Conservation (phyloP, 1,140 invertebrate species). For the Drosophila bocqueti region DNA sequence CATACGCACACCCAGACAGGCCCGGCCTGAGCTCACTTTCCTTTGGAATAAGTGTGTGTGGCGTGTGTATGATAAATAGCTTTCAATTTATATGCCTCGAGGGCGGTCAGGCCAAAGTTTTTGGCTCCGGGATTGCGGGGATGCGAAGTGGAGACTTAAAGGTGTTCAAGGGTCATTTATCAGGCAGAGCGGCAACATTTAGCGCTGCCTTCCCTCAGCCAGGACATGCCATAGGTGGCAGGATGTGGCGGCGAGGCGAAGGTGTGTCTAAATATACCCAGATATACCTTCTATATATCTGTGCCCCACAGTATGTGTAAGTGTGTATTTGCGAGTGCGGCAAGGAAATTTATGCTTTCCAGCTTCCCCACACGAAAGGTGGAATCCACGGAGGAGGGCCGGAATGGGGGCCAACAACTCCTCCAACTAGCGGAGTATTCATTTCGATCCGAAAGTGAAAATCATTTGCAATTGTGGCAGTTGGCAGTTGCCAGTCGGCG, state of each 20-base stretch:
- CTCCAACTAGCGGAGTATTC: slow-evolving; percentile 69
- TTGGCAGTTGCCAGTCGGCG: slow-evolving; percentile 46
- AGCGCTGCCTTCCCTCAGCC: slow-evolving; percentile 53
- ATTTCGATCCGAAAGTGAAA: slow-evolving; percentile 83
- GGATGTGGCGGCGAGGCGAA: slow-evolving; percentile 29
- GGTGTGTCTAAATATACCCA: slow-evolving; percentile 52
- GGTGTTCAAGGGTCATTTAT: slow-evolving; percentile 83
- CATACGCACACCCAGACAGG: slow-evolving; percentile 35
- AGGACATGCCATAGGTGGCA: slow-evolving; percentile 44
- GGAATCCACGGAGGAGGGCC: neutral
- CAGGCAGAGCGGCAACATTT: slow-evolving; percentile 81
- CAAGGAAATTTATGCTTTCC: slow-evolving; percentile 47
- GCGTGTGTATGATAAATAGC: slow-evolving; percentile 81
- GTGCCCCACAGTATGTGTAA: neutral
- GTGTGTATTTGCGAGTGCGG: slow-evolving; percentile 45
- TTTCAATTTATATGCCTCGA: slow-evolving; percentile 82
- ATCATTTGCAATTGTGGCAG: slow-evolving; percentile 83
- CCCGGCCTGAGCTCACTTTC: slow-evolving; percentile 32
- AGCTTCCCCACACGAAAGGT: slow-evolving; percentile 31
- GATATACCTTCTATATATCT: slow-evolving; percentile 26
- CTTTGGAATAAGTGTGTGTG: slow-evolving; percentile 51
- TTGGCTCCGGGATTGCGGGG: slow-evolving; percentile 24
- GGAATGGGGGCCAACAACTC: slow-evolving; percentile 7
- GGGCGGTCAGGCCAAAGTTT: slow-evolving; percentile 67
- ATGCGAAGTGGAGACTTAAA: slow-evolving; percentile 57